These are phyloP conservation scores for Drosophila pruinosa DNA, from an alignment of 1,140 invertebrate species.

Conservation along the genomic window DNA sequence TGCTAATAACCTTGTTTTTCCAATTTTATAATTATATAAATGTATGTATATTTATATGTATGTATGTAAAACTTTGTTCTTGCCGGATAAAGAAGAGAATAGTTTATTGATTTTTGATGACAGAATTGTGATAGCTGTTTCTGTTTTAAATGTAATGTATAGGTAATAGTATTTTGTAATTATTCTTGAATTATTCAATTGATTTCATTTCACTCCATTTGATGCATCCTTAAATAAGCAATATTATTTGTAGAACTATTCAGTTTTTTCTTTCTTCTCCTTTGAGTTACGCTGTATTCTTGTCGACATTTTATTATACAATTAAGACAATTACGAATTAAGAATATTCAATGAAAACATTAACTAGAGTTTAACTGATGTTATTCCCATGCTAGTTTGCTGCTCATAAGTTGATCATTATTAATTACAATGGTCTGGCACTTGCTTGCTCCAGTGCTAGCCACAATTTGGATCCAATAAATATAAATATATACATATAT, in stretches of 20 bases:
- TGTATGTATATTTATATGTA: conserved; percentile 2
- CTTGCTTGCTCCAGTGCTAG: neutral
- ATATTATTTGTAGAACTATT: neutral
- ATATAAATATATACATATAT: neutral
- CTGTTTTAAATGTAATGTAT: conserved; percentile 36
- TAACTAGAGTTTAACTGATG: neutral
- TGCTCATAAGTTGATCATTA: neutral
- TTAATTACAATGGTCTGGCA: neutral
- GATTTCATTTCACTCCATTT: conserved; percentile 1
- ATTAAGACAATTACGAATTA: neutral
- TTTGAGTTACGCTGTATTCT: too few relatives aligned
- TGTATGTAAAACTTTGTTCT: conserved; percentile 21
- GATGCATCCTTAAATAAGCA: conserved; percentile 1
- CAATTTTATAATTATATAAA: neutral
- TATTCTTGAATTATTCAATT: conserved; percentile 2
- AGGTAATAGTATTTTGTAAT: conserved; percentile 8
- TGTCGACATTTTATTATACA: neutral
- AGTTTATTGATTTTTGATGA: conserved; percentile 30
- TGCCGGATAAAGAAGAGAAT: conserved; percentile 36
- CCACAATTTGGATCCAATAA: neutral
- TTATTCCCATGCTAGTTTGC: neutral
- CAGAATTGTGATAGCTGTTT: conserved; percentile 62
- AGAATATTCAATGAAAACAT: neutral
- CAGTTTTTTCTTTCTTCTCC: neutral
- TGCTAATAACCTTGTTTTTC: neutral